These are phyloP conservation scores for Urosaurus nigricauda DNA, from an alignment of 2,797 vertebrate species.

Conservation along the genomic window DNA sequence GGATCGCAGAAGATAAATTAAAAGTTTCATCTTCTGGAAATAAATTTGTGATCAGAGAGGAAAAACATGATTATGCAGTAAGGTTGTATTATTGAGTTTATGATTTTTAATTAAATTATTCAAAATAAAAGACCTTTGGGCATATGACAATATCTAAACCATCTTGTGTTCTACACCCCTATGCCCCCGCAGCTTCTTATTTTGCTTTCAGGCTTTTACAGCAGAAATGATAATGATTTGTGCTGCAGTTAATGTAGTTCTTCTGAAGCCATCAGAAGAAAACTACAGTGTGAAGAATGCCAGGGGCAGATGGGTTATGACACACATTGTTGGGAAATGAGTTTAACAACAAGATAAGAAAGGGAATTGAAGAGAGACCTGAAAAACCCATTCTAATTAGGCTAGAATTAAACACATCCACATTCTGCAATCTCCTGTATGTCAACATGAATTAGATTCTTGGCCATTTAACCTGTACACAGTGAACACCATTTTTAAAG, in stretches of 20 bases:
- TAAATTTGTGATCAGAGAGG: neutral
- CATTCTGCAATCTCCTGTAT: slow-evolving; percentile 5
- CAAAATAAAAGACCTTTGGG: neutral
- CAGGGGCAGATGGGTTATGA: slow-evolving; percentile 10
- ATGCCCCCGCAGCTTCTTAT: neutral
- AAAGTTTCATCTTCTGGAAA: neutral
- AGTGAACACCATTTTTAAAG: slow-evolving; percentile 31
- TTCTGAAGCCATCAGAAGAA: slow-evolving; percentile 17
- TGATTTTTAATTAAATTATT: slow-evolving; percentile 8
- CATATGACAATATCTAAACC: neutral
- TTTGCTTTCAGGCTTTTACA: slow-evolving; percentile 22
- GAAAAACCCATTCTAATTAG: neutral
- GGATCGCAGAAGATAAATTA: neutral
- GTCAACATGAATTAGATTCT: slow-evolving; percentile 38
- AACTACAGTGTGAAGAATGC: slow-evolving; percentile 24
- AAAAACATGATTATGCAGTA: neutral
- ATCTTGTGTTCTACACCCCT: neutral
- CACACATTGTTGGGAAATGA: slow-evolving; percentile 14
- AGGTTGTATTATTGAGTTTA: neutral
- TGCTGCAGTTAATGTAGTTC: slow-evolving; percentile 21
- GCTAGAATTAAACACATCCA: slow-evolving; percentile 26
- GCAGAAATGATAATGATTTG: slow-evolving; percentile 27
- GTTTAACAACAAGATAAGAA: slow-evolving; percentile 18
- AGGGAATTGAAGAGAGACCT: neutral
- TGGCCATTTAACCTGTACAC: slow-evolving; percentile 37